phyloP scores from a whole-genome alignment of 1,140 invertebrate genomes.

The Scaptomyza graminum region DNA sequence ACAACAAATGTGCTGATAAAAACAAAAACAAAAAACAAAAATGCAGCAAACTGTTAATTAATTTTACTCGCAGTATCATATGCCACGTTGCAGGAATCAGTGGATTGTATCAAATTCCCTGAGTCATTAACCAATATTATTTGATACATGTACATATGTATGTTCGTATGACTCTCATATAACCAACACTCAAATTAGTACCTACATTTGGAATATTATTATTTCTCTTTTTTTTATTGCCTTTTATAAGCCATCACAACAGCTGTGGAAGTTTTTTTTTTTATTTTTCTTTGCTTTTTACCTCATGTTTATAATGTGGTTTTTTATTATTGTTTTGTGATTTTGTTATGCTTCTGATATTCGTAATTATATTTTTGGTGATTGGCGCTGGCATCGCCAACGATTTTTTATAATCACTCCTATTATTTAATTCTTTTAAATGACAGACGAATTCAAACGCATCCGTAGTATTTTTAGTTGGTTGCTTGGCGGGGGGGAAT shows the following conservation, averaged over 20 bases:
- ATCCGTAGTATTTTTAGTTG: not conserved
- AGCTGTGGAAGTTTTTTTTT: conserved; percentile 18
- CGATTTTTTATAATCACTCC: conserved; percentile 17
- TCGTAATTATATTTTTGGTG: conserved; percentile 19
- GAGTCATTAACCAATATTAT: conserved; percentile 22
- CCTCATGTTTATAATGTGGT: conserved; percentile 1
- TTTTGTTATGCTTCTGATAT: conserved; percentile 32
- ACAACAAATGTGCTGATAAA: not conserved
- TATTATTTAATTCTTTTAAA: conserved; percentile 51
- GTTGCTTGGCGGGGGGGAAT: not conserved
- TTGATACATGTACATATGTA: conserved; percentile 5
- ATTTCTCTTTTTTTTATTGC: conserved; percentile 9
- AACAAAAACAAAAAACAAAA: not conserved
- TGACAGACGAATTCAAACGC: conserved; percentile 16
- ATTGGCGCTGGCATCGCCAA: conserved; percentile 30
- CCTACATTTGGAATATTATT: conserved; percentile 19
- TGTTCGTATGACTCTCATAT: conserved; percentile 9
- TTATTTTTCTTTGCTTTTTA: conserved; percentile 6
- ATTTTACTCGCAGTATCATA: conserved; percentile 30
- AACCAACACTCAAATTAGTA: conserved; percentile 27
- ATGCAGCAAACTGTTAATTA: not conserved
- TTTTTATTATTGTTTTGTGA: conserved; percentile 16
- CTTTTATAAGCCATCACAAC: conserved; percentile 7
- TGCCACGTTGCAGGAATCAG: conserved; percentile 22
- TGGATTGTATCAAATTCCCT: not conserved